phyloP scores from a whole-genome alignment of 2,113 vertebrate genomes.

The Actinemys pallida region DNA sequence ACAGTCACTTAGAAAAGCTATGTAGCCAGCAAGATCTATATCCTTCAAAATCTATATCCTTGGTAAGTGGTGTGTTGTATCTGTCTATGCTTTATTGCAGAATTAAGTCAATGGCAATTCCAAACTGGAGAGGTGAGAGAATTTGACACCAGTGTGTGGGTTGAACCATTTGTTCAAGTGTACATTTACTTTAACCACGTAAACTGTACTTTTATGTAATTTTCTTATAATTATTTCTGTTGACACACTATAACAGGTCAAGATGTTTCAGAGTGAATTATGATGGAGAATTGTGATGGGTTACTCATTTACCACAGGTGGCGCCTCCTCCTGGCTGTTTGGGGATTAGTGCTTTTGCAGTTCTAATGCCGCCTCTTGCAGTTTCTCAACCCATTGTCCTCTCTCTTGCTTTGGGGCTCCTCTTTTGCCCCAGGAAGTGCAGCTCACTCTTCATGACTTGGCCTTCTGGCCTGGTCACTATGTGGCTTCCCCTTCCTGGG shows the following conservation, averaged over 20 bases:
- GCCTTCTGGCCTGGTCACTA: too few relatives aligned
- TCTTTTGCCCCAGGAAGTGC: too few relatives aligned
- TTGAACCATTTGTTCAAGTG: not conserved
- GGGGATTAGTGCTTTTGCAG: too few relatives aligned
- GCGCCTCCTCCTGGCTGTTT: too few relatives aligned
- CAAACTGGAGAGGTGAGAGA: not conserved
- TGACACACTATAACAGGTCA: not conserved
- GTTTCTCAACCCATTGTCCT: too few relatives aligned
- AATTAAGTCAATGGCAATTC: not conserved
- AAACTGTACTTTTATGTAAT: not conserved
- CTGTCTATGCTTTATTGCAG: not conserved
- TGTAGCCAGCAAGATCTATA: not conserved
- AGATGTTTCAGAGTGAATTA: not conserved
- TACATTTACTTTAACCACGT: conserved; percentile 2
- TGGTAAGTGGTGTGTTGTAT: not conserved
- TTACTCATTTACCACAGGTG: too few relatives aligned
- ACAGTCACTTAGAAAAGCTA: not conserved
- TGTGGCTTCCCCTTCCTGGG: too few relatives aligned
- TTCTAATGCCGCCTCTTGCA: too few relatives aligned
- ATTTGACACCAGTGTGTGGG: not conserved
- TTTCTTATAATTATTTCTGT: not conserved
- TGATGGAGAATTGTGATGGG: not conserved
- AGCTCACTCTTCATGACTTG: too few relatives aligned
- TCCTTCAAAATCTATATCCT: not conserved
- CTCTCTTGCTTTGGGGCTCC: too few relatives aligned